These are phyloP conservation scores for Empis livida DNA, from an alignment of 2,888 invertebrate species.

Conservation along the genomic window DNA sequence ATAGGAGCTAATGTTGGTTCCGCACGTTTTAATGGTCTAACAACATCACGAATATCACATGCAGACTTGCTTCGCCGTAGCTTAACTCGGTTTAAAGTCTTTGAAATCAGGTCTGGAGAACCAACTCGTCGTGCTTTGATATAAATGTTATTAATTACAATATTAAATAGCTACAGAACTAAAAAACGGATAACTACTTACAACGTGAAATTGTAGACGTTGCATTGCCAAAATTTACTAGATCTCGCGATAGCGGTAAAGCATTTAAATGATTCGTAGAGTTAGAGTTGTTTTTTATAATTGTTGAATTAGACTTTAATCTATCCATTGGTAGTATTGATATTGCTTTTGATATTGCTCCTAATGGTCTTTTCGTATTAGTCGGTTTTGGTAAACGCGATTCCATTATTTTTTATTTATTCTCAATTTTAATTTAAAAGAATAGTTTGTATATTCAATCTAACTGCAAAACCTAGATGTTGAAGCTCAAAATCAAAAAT, in stretches of 20 bases:
- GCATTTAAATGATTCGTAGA: background rate
- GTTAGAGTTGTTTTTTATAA: background rate
- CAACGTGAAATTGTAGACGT: too few species aligned
- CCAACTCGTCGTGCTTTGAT: constrained; percentile 18
- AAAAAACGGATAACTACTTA: too few species aligned
- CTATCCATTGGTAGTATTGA: constrained; percentile 31
- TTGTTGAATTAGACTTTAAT: constrained; percentile 18
- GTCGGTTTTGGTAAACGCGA: constrained; percentile 38
- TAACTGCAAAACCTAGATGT: too few species aligned
- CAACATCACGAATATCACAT: constrained; percentile 20
- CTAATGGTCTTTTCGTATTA: constrained; percentile 21
- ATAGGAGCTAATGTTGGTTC: constrained; percentile 25
- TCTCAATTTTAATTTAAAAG: too few species aligned
- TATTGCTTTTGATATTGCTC: constrained; percentile 17
- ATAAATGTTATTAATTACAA: background rate
- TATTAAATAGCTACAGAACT: too few species aligned
- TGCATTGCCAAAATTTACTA: constrained; percentile 20
- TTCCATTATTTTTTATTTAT: constrained; percentile 32
- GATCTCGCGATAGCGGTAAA: constrained; percentile 17
- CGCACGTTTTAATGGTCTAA: constrained; percentile 19
- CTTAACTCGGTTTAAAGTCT: constrained; percentile 14
- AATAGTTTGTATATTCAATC: too few species aligned
- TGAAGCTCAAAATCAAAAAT: too few species aligned
- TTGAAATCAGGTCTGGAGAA: constrained; percentile 22
- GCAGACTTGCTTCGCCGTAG: constrained; percentile 27